Conservation (phyloP, 2,888 invertebrate genomes). For the Spisula subtruncata region DNA sequence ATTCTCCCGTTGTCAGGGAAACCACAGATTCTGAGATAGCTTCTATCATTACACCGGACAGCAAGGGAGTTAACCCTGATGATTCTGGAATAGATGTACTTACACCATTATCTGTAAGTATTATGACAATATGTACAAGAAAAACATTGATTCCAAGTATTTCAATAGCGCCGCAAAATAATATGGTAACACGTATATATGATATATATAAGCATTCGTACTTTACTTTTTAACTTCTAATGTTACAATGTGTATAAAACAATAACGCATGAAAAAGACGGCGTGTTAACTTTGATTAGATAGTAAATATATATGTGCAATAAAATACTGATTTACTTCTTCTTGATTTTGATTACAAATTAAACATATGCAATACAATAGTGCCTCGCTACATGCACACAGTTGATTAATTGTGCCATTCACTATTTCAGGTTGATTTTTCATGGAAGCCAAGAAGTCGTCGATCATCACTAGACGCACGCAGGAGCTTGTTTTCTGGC, state of each 20-base stretch:
- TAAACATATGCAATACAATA: too few species aligned
- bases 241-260: neutral
- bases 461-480: slow-evolving; percentile 3
- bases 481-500: slow-evolving; percentile 52
- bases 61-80: slow-evolving; percentile 43
- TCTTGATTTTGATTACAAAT: too few species aligned
- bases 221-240: neutral
- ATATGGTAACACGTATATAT: neutral
- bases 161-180: neutral
- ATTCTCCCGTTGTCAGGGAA: slow-evolving; percentile 32
- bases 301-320: neutral
- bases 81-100: slow-evolving; percentile 48
- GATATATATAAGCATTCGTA: neutral
- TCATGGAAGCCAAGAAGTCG: neutral
- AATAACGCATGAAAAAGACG: neutral
- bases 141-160: neutral
- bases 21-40: slow-evolving; percentile 45
- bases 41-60: slow-evolving; percentile 49
- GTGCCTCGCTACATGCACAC: too few species aligned
- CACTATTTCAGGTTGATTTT: neutral
- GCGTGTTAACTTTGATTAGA: neutral
- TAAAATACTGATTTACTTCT: neutral
- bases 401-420: neutral
- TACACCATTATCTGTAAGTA: slow-evolving; percentile 45
- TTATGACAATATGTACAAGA: neutral